Conservation (phyloP, 2,797 vertebrate species). For the Enoplosus armatus region DNA sequence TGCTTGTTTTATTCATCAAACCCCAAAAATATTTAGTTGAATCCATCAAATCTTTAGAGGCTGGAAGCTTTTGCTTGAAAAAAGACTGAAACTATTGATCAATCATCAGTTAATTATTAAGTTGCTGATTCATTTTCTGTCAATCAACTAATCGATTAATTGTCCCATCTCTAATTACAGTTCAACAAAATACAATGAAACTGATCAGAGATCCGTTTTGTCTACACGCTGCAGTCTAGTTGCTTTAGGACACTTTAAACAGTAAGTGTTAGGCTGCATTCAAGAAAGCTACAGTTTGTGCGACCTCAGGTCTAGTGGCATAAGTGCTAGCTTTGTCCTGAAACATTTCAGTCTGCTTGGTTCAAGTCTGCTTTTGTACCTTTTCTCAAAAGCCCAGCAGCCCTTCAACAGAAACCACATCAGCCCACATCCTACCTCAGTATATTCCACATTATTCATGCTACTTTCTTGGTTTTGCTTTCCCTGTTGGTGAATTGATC, state of each 20-base stretch:
- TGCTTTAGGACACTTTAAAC: neutral
- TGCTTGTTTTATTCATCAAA: neutral
- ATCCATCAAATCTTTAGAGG: slow-evolving; percentile 4
- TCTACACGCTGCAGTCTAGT: neutral
- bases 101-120: neutral
- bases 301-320: slow-evolving; percentile 9
- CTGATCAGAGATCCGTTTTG: neutral
- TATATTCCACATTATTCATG: slow-evolving; percentile 6
- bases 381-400: slow-evolving; percentile 29
- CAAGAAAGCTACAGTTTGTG: slow-evolving; percentile 10
- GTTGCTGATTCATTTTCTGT: slow-evolving; percentile 14
- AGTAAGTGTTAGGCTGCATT: neutral
- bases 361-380: slow-evolving; percentile 39
- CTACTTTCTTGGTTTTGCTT: neutral
- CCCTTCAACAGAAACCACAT: slow-evolving; percentile 7
- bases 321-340: slow-evolving; percentile 15
- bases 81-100: neutral
- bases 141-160: neutral
- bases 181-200: slow-evolving; percentile 14
- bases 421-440: neutral
- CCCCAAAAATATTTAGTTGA: neutral
- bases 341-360: slow-evolving; percentile 32
- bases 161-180: slow-evolving; percentile 21
- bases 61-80: slow-evolving; percentile 2
- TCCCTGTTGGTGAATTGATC: neutral